Evolutionary conservation across 1,140 invertebrate genomes (phyloP).

Genomic region (Drosophila arizonae): DNA sequence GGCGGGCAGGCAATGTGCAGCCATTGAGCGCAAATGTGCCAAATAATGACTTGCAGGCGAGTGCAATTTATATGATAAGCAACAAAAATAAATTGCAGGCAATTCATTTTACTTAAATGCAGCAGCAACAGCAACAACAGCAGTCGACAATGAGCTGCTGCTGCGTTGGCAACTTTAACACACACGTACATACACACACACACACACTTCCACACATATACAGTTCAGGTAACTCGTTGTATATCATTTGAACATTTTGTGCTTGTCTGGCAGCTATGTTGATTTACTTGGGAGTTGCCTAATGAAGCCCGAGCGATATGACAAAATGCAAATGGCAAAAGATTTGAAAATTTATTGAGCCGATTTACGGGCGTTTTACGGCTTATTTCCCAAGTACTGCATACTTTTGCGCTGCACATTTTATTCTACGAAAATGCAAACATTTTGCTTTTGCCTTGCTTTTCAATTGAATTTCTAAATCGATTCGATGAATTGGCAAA

Average conservation of each 20-base stretch:
- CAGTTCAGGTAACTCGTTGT: slow-evolving; percentile 26
- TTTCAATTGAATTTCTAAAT: too few species aligned
- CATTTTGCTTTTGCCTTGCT: background rate
- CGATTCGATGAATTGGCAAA: too few species aligned
- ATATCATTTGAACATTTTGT: slow-evolving; percentile 60
- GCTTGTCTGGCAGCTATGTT: slow-evolving; percentile 48
- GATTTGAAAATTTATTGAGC: slow-evolving; percentile 9
- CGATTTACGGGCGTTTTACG: slow-evolving; percentile 1
- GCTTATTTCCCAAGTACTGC: background rate
- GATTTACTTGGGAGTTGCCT: slow-evolving; percentile 50
- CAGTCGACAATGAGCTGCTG: slow-evolving; percentile 41
- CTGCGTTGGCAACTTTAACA: slow-evolving; percentile 45
- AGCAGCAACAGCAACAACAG: slow-evolving; percentile 37
- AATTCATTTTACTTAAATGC: slow-evolving; percentile 80
- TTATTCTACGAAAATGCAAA: background rate
- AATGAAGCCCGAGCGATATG: slow-evolving; percentile 42
- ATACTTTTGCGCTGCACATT: slow-evolving; percentile 16
- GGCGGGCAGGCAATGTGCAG: slow-evolving; percentile 69
- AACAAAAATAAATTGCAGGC: slow-evolving; percentile 79
- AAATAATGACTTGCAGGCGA: slow-evolving; percentile 79
- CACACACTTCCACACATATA: slow-evolving; percentile 7
- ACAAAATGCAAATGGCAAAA: background rate
- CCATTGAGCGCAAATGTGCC: slow-evolving; percentile 79
- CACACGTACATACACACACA: slow-evolving; percentile 18
- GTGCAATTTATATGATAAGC: slow-evolving; percentile 80